Percentiles rank a stretch among this genome's conserved stretches.
Evolutionary conservation across 2,888 invertebrate genomes (phyloP).

Genomic region (Eupithecia subfuscata): DNA sequence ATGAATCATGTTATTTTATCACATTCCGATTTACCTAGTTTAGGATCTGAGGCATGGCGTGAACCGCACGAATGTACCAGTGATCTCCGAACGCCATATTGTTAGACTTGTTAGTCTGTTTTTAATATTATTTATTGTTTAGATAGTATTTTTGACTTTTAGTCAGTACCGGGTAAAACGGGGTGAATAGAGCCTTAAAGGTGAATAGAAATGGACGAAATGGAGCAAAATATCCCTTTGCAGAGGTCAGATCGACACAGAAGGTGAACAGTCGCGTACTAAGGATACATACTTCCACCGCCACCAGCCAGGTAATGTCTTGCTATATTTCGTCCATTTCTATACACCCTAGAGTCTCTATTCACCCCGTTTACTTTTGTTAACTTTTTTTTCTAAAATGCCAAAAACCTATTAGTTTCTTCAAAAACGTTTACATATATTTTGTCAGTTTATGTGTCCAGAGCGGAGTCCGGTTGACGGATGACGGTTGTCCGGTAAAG

Average conservation of each 20-base stretch:
- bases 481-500: no score
- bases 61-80: constrained; percentile 39
- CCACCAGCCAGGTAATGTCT: no score
- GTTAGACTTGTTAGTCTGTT: constrained; percentile 51
- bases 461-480: no score
- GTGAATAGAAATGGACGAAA: no score
- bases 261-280: no score
- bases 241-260: no score
- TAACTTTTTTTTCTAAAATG: constrained; percentile 13
- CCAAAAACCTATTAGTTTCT: not conserved
- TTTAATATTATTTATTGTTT: constrained; percentile 60
- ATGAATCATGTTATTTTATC: constrained; percentile 45
- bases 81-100: constrained; percentile 59
- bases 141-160: constrained; percentile 45
- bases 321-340: no score
- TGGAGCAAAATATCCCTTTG: no score
- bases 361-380: constrained; percentile 13
- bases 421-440: not conserved
- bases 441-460: not conserved
- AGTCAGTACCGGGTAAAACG: constrained; percentile 42
- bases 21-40: constrained; percentile 61
- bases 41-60: constrained; percentile 41
- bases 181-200: no score
- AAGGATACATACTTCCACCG: no score
- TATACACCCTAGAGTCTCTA: no score